Conservation (phyloP, 2,888 invertebrate species). For the Cephus spinipes region DNA sequence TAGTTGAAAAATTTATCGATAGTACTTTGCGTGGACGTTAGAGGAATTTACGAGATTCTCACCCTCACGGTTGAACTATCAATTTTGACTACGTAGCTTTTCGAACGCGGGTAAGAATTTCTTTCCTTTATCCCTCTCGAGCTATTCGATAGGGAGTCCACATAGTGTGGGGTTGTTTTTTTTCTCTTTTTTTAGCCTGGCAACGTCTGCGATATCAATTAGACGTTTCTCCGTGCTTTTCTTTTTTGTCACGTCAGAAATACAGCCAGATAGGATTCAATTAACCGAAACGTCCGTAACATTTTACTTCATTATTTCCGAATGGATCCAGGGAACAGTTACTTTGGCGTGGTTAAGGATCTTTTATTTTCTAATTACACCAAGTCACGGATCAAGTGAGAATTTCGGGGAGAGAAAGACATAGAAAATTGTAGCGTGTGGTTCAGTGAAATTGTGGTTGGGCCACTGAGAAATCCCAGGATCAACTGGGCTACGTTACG, state of each 20-base stretch:
- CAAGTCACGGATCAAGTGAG: slow-evolving; percentile 18
- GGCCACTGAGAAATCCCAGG: neutral
- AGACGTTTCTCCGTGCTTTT: neutral
- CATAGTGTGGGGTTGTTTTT: neutral
- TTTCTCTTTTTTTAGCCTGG: neutral
- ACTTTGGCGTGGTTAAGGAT: neutral
- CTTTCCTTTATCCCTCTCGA: neutral
- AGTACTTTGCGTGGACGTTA: neutral
- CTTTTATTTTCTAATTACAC: slow-evolving; percentile 16
- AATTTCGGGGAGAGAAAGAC: slow-evolving; percentile 15
- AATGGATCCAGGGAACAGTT: neutral
- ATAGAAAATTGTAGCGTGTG: neutral
- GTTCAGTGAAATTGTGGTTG: neutral
- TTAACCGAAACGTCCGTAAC: neutral
- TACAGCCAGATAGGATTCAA: neutral
- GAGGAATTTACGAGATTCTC: neutral
- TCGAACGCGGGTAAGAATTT: neutral
- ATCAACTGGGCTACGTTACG: neutral
- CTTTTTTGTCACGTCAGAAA: neutral
- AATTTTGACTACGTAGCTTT: neutral
- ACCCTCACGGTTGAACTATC: neutral
- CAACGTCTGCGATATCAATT: neutral
- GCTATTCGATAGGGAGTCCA: neutral
- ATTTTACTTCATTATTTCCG: neutral
- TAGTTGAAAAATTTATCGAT: neutral